Evolutionary conservation across 2,797 vertebrate genomes (phyloP).

Genomic region (Myotis vivesi): DNA sequence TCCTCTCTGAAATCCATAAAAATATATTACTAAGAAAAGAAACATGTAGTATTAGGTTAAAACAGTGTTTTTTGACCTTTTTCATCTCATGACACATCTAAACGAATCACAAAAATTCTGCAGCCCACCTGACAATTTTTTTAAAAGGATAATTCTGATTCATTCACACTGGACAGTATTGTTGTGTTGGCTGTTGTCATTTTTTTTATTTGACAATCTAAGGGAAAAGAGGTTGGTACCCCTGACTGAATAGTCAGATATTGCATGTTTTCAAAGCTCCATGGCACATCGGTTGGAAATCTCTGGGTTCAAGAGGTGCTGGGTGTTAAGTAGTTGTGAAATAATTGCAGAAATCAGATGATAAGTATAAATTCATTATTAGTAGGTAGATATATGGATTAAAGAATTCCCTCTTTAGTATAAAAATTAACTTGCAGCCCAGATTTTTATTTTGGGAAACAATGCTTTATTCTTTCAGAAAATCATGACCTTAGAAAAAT

Average conservation of each 20-base stretch:
- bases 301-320: not conserved
- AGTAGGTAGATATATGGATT: not conserved
- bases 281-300: not conserved
- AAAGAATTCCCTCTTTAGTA: not conserved
- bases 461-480: constrained; percentile 33
- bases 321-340: constrained; percentile 4
- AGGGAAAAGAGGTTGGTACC: not conserved
- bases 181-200: not conserved
- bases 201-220: not conserved
- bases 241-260: not conserved
- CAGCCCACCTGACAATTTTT: not conserved
- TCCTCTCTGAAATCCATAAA: too few relatives aligned
- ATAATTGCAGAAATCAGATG: not conserved
- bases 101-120: not conserved
- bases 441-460: not conserved
- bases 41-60: not conserved
- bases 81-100: not conserved
- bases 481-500: constrained; percentile 23
- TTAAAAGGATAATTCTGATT: not conserved
- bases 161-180: not conserved
- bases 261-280: not conserved
- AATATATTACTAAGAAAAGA: too few relatives aligned
- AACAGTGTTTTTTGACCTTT: not conserved
- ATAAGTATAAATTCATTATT: not conserved
- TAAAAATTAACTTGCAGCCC: not conserved